Conservation (phyloP, 2,113 vertebrate species). For the Hemicordylus capensis region DNA sequence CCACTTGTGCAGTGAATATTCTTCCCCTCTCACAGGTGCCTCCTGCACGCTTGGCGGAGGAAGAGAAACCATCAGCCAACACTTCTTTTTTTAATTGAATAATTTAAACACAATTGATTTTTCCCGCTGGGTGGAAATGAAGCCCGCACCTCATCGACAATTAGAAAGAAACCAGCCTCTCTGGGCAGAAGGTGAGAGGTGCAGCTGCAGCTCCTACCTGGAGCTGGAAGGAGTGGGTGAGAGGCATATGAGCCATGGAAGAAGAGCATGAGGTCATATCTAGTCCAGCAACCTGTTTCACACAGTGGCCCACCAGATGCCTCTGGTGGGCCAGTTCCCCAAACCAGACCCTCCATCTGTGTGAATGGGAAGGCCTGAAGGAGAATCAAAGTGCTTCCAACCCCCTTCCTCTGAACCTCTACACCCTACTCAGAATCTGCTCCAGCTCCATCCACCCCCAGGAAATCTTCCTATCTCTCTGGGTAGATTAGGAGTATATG, state of each 20-base stretch:
- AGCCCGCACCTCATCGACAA: conserved; percentile 46
- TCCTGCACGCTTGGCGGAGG: background rate
- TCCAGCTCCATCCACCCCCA: too few species aligned
- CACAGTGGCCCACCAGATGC: too few species aligned
- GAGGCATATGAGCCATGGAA: accelerated
- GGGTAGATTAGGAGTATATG: background rate
- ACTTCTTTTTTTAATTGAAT: conserved; percentile 44
- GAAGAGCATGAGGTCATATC: too few species aligned
- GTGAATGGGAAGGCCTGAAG: too few species aligned
- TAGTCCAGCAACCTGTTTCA: too few species aligned
- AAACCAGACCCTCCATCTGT: background rate
- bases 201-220: background rate
- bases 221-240: background rate
- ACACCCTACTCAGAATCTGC: background rate
- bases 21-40: background rate
- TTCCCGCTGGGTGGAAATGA: conserved; percentile 46
- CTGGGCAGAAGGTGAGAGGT: conserved; percentile 18
- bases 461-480: background rate
- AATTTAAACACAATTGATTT: conserved; percentile 62
- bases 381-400: too few species aligned
- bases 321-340: too few species aligned
- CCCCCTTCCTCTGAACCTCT: too few species aligned
- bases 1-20: accelerated
- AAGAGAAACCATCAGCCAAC: conserved; percentile 19
- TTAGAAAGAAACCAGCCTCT: conserved; percentile 44